Evolutionary conservation across 2,113 vertebrate species (phyloP).

Genomic region (Myocastor coypus): DNA sequence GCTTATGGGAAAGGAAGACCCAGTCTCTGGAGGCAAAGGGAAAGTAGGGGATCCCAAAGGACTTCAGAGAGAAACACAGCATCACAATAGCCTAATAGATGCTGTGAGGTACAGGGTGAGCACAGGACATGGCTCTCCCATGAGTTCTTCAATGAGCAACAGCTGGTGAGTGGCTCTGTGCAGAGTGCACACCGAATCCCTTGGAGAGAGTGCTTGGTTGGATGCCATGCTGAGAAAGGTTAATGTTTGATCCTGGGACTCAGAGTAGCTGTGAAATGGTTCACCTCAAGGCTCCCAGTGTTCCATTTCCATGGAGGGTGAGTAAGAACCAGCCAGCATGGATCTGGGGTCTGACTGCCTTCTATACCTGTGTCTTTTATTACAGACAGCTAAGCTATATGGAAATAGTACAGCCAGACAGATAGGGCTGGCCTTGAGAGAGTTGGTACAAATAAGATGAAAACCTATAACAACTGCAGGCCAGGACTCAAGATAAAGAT

Average conservation of each 20-base stretch:
- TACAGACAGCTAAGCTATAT: neutral
- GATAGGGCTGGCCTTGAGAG: neutral
- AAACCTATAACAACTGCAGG: neutral
- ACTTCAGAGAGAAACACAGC: neutral
- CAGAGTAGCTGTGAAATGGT: neutral
- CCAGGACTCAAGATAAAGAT: neutral
- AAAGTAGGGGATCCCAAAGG: neutral
- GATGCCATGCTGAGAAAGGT: neutral
- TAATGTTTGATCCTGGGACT: neutral
- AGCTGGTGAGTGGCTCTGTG: neutral
- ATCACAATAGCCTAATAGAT: no score
- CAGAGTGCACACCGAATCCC: neutral
- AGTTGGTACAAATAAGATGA: neutral
- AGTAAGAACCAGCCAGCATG: neutral
- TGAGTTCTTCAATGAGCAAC: neutral
- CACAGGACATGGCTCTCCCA: neutral
- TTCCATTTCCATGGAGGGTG: neutral
- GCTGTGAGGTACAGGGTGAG: neutral
- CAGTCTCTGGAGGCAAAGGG: neutral
- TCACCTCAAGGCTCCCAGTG: neutral
- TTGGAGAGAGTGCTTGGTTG: neutral
- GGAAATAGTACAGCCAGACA: neutral
- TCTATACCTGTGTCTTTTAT: neutral
- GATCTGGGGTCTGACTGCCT: no score
- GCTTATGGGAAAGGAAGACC: neutral